These are phyloP conservation scores for Hafferia zeledoni DNA, from an alignment of 2,797 vertebrate species.

Conservation along the genomic window DNA sequence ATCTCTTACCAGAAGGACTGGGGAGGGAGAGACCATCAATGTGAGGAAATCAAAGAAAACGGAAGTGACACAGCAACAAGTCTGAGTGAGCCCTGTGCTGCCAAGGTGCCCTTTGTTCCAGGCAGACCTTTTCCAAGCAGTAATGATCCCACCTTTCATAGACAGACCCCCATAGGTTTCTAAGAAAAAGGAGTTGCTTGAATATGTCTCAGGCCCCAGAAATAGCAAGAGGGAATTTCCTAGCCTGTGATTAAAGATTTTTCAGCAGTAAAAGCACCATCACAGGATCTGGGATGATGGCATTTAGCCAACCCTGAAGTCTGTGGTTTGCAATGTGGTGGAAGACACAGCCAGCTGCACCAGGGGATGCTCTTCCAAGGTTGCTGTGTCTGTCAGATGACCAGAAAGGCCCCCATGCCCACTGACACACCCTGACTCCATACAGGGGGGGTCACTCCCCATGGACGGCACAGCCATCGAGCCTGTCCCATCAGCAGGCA, in stretches of 20 bases:
- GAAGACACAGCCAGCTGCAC: neutral
- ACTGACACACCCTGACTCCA: accelerated
- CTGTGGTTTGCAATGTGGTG: neutral
- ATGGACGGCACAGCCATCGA: neutral
- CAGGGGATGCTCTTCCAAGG: neutral
- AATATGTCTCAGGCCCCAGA: neutral
- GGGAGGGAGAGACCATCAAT: neutral
- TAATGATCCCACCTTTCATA: neutral
- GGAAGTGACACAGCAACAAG: neutral
- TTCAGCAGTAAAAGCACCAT: neutral
- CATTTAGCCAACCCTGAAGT: neutral
- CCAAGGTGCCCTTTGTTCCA: neutral
- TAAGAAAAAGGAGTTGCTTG: neutral
- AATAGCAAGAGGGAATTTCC: neutral
- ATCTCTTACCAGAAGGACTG: neutral
- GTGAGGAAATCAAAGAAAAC: constrained; percentile 5
- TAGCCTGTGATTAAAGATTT: neutral
- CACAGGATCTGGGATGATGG: neutral
- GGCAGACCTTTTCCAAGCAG: neutral
- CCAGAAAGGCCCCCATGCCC: accelerated
- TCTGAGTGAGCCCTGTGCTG: neutral
- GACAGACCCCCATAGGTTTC: neutral
- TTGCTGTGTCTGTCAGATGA: neutral
- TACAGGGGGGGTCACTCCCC: accelerated
- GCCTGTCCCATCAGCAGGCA: neutral